Conservation (phyloP, 1,140 invertebrate genomes). For the Drosophila nebulosa region DNA sequence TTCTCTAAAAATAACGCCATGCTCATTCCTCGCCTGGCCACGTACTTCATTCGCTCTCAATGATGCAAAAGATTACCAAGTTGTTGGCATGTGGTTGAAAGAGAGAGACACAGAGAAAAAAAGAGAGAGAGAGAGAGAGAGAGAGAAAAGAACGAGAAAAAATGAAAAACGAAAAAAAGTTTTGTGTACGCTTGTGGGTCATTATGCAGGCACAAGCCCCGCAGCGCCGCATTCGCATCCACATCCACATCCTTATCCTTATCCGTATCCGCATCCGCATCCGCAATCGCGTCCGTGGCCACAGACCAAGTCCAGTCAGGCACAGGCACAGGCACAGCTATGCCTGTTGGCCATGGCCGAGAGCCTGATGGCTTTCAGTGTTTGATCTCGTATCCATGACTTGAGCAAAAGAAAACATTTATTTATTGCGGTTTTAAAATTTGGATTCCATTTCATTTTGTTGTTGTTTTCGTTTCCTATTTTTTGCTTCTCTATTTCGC, state of each 20-base stretch:
- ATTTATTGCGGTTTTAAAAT: conserved; percentile 74
- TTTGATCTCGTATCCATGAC: conserved; percentile 35
- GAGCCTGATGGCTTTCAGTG: conserved; percentile 3
- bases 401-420: conserved; percentile 61
- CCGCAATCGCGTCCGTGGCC: conserved; percentile 13
- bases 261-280: conserved; percentile 16
- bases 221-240: conserved; percentile 11
- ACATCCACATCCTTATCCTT: conserved; percentile 1
- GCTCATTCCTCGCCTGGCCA: conserved; percentile 22
- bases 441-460: conserved; percentile 1
- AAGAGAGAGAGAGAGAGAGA: too few species aligned
- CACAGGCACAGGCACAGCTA: conserved; percentile 1
- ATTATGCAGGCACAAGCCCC: conserved; percentile 57
- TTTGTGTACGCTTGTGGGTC: conserved; percentile 61
- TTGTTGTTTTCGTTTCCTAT: conserved; percentile 18
- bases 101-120: not conserved
- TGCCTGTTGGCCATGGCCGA: not conserved
- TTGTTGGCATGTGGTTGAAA: conserved; percentile 59
- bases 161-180: conserved; percentile 27
- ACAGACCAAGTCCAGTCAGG: conserved; percentile 21
- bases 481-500: conserved; percentile 10
- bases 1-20: not conserved
- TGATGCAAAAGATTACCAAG: conserved; percentile 76
- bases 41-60: conserved; percentile 70
- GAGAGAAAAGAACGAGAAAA: not conserved